Conservation (phyloP, 2,113 vertebrate species). For the Pipra filicauda region DNA sequence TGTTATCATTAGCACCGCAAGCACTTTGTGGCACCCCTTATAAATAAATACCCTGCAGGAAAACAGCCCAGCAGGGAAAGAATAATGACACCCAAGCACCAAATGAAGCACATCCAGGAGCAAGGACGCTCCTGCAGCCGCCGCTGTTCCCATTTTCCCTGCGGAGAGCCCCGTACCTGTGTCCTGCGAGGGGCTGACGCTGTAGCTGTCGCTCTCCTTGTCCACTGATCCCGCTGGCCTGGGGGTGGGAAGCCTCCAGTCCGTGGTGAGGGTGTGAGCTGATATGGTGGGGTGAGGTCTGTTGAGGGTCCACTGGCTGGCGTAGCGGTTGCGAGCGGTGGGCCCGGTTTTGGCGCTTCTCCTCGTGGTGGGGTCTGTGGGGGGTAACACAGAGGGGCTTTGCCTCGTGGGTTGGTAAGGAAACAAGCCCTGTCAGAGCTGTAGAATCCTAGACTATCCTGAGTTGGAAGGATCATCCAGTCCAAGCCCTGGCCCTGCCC, state of each 20-base stretch:
- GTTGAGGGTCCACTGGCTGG: constrained; percentile 99
- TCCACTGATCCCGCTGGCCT: constrained; percentile 92
- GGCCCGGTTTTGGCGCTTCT: constrained; percentile 94
- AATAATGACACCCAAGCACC: background rate
- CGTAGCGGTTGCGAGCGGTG: constrained; percentile 90
- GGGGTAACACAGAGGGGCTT: background rate
- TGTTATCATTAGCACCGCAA: background rate
- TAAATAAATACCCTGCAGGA: background rate
- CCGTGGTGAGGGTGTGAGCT: constrained; percentile 95
- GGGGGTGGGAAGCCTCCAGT: constrained; percentile 96
- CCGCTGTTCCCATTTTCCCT: background rate
- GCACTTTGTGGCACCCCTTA: background rate
- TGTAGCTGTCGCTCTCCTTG: constrained; percentile 99
- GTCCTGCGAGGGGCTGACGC: constrained; percentile 97
- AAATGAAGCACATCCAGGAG: background rate
- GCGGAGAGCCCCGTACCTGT: constrained; percentile 78
- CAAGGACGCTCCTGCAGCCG: background rate
- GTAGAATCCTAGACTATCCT: background rate
- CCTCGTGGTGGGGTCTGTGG: constrained; percentile 92
- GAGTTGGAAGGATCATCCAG: background rate
- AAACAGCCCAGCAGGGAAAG: background rate
- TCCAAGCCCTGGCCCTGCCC: background rate
- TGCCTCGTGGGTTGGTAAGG: background rate
- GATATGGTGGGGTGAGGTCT: constrained; percentile 95
- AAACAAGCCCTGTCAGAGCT: background rate